Evolutionary conservation across 2,888 invertebrate genomes (phyloP).

Genomic region (Hoplodrina ambigua): DNA sequence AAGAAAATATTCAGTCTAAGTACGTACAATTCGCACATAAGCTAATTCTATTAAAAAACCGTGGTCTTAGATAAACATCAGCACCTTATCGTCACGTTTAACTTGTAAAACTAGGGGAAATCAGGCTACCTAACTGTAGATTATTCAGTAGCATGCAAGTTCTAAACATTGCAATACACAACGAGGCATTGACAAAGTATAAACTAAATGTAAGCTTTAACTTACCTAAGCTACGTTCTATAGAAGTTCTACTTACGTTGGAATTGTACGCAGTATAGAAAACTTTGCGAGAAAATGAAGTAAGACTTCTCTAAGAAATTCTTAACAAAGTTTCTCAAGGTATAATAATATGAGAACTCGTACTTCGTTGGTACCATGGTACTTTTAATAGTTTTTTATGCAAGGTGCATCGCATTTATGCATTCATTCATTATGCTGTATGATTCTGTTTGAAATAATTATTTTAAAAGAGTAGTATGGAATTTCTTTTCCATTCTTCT

Average conservation of each 20-base stretch:
- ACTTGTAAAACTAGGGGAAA: conserved; percentile 36
- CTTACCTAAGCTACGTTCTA: conserved; percentile 1
- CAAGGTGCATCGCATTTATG: too few relatives aligned
- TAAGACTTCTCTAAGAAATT: background rate
- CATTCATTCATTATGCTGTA: too few relatives aligned
- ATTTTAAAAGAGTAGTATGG: too few relatives aligned
- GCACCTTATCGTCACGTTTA: conserved; percentile 39
- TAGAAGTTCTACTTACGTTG: background rate
- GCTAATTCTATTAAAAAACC: conserved; percentile 1
- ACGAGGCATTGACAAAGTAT: conserved; percentile 20
- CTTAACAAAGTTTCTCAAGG: background rate
- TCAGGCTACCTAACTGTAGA: conserved; percentile 27
- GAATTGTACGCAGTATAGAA: background rate
- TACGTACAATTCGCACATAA: background rate
- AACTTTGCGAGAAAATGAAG: conserved; percentile 2
- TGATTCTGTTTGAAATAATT: too few relatives aligned
- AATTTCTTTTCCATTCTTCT: too few relatives aligned
- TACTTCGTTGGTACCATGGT: too few relatives aligned
- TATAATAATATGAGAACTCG: background rate
- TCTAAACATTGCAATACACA: conserved; percentile 17
- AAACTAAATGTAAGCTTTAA: conserved; percentile 14
- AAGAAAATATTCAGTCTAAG: background rate
- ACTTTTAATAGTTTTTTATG: too few relatives aligned
- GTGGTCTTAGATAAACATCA: conserved; percentile 11
- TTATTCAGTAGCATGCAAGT: conserved; percentile 3